Evolutionary conservation across 2,797 vertebrate genomes (phyloP), one percentile per base, ranked within the genome.

Genomic region (Carcharodon carcharias): DNA sequence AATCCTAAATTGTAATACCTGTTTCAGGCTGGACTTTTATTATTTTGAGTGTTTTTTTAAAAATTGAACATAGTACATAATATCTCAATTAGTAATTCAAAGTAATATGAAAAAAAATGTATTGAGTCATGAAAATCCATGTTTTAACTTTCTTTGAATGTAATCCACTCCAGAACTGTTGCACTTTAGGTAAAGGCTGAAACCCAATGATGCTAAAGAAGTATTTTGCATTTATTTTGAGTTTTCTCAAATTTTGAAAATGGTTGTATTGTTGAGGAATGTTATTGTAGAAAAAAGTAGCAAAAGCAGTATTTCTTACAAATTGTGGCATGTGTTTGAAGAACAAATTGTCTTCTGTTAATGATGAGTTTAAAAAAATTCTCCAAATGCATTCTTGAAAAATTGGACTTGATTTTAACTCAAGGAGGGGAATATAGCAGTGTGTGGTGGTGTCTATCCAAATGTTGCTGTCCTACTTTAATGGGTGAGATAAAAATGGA

Each of bases 231-330:
- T 50, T 0, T 56, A 40, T 9, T 56, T 56, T 89, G 9, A 45
- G 40, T 82, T 82, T 88, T 88, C 26, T 88, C 45, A 88, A 54
- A 87, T 87, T 80, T 87, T 87, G 82, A 85, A 88, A 21, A 26
- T 26, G 45, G 26, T 54, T 89, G 50, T 14, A 31, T 89, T 89
- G 4, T 54, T 58, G 87, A 58, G 50, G 82, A 85, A 50, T n/a
- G 11, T n/a, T 2, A 77, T 31, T 71, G 69, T 71, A 6, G 26
- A 31, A 71, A 71, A 71, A 71, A 71, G 23, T 69, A 69, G 69
- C 26, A 12, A n/a, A 77, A n/a, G n/a, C 23, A 87, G 18, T 6
- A 87, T 50, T 54, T 87, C 18, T 87, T 50, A 87, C 45, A 26
- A 87, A 87, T 9, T 54, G 31, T 35, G 71, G 35, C 35, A 77